Base-by-base conservation (phyloP, 2,888 invertebrate genomes). In the Nesidiocoris tenuis region DNA sequence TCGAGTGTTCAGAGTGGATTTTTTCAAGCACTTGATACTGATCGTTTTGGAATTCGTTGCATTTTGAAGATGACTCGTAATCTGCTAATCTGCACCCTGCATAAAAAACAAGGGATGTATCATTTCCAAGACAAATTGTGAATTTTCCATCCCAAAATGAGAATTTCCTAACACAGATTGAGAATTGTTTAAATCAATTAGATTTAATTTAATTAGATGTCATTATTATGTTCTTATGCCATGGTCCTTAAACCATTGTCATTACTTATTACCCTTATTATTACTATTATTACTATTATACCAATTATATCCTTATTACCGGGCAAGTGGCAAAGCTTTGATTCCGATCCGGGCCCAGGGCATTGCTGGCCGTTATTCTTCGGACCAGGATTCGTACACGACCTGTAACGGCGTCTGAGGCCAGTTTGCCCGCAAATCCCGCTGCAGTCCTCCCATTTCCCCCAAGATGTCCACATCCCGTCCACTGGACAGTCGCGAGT, bases 401-500 rank as follows among this genome's bases (percentile, higher is more conserved):
- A 82, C 77, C 87, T 83, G 16, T 77, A 80, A 77, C 86, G 83
- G 59, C 80, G 83, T 19, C 84, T 84, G 68, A 84, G 83, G 0
- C 87, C 87, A 2, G 83, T 80, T 72, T 83, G 84, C 39, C 86
- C 86, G 79, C 87, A 87, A n/a, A 82, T 79, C 5, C 87, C 87
- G 12, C 80, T 82, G 77, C 87, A 87, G 0, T 80, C 66, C 0
- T 84, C 83, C 87, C 87, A 87, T 0, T 83, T 75, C 5, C 82
- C 82, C 87, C 87, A 87, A 0, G 84, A 78, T 0, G 85, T 82
- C 87, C 87, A 87, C 16, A 85, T 84, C 16, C 87, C 87, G 71
- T 87, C 86, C 2, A 85, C 81, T 0, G 87, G 86, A 75, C 23
- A 18, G 63, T 65, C 57, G 61, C 56, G n/a, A 17, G 63, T 18